Conservation (phyloP, 2,888 invertebrate species). For the Trachelus troglodyta region DNA sequence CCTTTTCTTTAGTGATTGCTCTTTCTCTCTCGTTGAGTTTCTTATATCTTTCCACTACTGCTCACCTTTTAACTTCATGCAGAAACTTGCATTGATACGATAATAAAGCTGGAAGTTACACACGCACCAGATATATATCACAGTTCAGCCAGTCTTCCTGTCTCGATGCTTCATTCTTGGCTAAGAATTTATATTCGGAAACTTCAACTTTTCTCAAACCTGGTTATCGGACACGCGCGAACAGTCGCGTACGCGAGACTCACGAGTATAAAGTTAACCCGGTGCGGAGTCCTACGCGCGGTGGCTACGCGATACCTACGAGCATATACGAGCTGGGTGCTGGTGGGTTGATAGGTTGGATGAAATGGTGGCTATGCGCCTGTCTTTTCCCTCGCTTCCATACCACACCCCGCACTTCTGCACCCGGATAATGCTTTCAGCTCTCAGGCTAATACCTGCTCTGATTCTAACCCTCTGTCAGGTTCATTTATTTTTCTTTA, state of each 20-base stretch:
- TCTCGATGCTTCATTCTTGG: background rate
- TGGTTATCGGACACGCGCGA: slow-evolving; percentile 6
- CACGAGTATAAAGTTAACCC: slow-evolving; percentile 21
- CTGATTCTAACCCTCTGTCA: background rate
- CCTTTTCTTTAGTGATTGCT: slow-evolving; percentile 10
- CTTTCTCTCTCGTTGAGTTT: background rate
- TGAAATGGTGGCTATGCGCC: slow-evolving; percentile 15
- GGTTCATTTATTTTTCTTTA: background rate
- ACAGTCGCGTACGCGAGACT: slow-evolving; percentile 9
- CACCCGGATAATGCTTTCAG: background rate
- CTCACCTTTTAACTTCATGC: too few relatives aligned
- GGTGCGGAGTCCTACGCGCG: slow-evolving; percentile 9
- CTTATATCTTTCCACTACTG: background rate
- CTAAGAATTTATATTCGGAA: background rate
- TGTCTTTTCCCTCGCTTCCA: slow-evolving; percentile 9
- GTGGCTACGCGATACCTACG: background rate
- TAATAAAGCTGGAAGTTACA: background rate
- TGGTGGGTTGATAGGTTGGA: background rate
- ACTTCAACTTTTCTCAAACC: background rate
- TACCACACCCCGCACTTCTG: slow-evolving; percentile 12
- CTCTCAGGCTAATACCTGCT: background rate
- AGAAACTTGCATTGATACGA: too few relatives aligned
- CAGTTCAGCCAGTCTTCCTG: background rate
- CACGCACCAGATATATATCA: background rate
- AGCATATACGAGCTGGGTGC: background rate